A percentile compares a stretch with the other conserved stretches of the same genome.
Conservation (phyloP, 2,113 vertebrate species). For the Spea multiplicata region DNA sequence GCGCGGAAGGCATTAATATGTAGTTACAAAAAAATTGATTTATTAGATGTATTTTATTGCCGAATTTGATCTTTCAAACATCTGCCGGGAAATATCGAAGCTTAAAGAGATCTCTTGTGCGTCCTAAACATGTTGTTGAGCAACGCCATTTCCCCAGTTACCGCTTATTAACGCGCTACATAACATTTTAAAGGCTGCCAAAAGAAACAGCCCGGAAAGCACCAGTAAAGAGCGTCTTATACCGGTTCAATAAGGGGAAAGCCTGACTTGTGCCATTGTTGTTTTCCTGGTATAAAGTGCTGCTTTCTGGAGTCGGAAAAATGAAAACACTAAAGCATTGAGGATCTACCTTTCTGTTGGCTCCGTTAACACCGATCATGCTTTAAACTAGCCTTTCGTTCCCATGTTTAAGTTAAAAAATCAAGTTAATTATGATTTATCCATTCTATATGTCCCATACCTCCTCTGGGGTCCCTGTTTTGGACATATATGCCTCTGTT, state of each 20-base stretch:
- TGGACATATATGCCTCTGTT: too few species aligned
- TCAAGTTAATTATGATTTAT: too few species aligned
- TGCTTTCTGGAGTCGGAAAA: background rate
- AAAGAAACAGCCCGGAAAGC: constrained; percentile 23
- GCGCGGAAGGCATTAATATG: too few species aligned
- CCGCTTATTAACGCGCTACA: constrained; percentile 16
- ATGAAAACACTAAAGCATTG: too few species aligned
- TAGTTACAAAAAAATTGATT: too few species aligned
- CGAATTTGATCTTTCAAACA: constrained; percentile 3
- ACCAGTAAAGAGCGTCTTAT: constrained; percentile 28
- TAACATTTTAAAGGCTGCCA: constrained; percentile 21
- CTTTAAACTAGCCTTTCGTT: too few species aligned
- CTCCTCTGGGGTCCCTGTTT: too few species aligned
- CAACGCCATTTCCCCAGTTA: constrained; percentile 29
- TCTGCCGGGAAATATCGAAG: background rate
- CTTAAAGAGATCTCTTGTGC: constrained; percentile 4
- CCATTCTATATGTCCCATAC: too few species aligned
- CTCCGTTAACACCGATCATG: too few species aligned
- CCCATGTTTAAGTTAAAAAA: too few species aligned
- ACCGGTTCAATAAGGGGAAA: constrained; percentile 6
- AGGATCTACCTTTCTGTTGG: too few species aligned
- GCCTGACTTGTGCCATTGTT: constrained; percentile 19
- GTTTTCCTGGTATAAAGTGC: constrained; percentile 31
- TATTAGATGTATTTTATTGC: background rate
- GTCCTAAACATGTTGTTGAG: constrained; percentile 22